Percentiles rank a stretch among this genome's conserved stretches.
These are phyloP conservation scores for Drosophila pachea DNA, from an alignment of 1,140 invertebrate genomes.

Conservation along the genomic window DNA sequence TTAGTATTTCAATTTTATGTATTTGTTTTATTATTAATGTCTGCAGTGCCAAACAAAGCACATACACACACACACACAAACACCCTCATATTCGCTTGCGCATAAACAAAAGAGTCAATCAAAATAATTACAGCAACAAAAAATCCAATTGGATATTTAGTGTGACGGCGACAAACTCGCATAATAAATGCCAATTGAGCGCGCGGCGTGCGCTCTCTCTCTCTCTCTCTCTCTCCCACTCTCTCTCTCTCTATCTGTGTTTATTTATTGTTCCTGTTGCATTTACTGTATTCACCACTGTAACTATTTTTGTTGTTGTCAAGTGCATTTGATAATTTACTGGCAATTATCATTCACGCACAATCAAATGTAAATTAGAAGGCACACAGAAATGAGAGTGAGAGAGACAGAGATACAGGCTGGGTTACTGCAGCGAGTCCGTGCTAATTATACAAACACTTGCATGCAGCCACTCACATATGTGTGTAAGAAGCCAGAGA, in stretches of 20 bases:
- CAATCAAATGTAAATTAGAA: slow-evolving; percentile 70
- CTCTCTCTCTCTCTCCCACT: no score
- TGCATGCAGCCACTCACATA: slow-evolving; percentile 12
- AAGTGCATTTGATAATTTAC: slow-evolving; percentile 74
- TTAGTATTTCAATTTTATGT: slow-evolving; percentile 26
- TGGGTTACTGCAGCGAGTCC: slow-evolving; percentile 18
- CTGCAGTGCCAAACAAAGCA: slow-evolving; percentile 33
- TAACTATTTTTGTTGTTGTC: slow-evolving; percentile 44
- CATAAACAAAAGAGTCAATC: slow-evolving; percentile 42
- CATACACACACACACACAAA: slow-evolving; percentile 6
- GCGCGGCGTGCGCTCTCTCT: slow-evolving; percentile 30
- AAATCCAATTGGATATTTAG: slow-evolving; percentile 25
- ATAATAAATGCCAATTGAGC: slow-evolving; percentile 67
- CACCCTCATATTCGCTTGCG: not conserved
- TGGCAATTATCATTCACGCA: slow-evolving; percentile 74
- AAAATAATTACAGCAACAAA: slow-evolving; percentile 48
- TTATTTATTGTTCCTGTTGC: not conserved
- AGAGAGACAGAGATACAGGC: slow-evolving; percentile 8
- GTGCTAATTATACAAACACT: slow-evolving; percentile 45
- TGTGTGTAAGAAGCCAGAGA: slow-evolving; percentile 13
- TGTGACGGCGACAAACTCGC: slow-evolving; percentile 38
- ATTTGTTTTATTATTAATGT: slow-evolving; percentile 16
- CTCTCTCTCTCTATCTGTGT: no score
- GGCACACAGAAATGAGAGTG: not conserved
- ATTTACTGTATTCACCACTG: slow-evolving; percentile 5